Conservation (phyloP, 1,140 invertebrate genomes). For the Tetragnatha versicolor region DNA sequence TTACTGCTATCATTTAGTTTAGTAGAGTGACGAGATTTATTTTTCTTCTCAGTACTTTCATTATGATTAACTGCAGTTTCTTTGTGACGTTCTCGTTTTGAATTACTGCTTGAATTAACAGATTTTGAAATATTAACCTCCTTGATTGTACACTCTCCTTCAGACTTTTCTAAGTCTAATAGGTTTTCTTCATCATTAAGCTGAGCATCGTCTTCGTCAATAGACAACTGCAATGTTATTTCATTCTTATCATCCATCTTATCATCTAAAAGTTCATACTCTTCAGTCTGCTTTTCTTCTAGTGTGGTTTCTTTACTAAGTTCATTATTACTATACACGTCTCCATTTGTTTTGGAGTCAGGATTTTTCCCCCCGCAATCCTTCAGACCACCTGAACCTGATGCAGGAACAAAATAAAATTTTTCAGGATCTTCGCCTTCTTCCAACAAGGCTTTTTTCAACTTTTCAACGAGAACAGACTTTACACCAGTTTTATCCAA, state of each 20-base stretch:
- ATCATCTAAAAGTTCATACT: neutral
- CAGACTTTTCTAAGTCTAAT: constrained; percentile 77
- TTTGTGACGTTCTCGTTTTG: neutral
- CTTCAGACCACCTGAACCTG: no score
- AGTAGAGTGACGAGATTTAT: neutral
- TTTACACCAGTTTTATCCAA: constrained; percentile 90
- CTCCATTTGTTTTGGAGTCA: constrained; percentile 1
- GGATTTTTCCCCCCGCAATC: constrained; percentile 67
- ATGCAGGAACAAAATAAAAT: constrained; percentile 62
- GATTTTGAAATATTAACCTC: no score
- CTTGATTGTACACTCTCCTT: constrained; percentile 4
- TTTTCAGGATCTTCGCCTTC: constrained; percentile 74
- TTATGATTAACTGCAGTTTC: neutral
- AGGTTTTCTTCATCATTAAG: constrained; percentile 77
- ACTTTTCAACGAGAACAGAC: constrained; percentile 80
- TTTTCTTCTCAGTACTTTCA: neutral
- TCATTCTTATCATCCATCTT: neutral
- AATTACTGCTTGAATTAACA: no score
- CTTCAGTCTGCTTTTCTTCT: neutral
- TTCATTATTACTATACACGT: neutral
- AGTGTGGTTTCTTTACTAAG: neutral
- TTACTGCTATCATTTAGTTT: no score
- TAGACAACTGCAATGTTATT: constrained; percentile 5
- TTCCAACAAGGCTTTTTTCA: constrained; percentile 74
- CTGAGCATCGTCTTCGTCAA: constrained; percentile 31